Base-by-base conservation (phyloP, 2,888 invertebrate genomes). In the Agriopis marginaria region DNA sequence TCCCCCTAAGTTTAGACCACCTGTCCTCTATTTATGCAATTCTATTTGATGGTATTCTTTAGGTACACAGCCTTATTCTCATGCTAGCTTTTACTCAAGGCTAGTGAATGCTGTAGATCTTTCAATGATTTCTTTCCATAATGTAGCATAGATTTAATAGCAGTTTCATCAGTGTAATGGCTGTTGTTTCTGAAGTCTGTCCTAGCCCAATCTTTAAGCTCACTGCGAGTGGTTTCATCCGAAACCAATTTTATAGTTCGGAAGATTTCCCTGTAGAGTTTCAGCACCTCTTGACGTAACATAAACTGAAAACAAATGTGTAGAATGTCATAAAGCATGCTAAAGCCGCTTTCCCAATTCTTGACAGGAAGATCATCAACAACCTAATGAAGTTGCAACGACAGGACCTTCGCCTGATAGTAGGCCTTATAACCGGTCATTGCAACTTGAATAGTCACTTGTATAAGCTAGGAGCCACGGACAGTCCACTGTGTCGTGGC, bases 231-330 rank as follows among this genome's bases (percentile, higher is more conserved):
- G 1, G 83, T 86, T 76, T 95, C 88, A 83, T 97, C 96, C 0
- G 96, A 95, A 9, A 98, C 95, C 79, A 95, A 89, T 66, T 94
- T 95, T 60, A 97, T 95, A 8, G 96, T 95, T 62, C 96, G 95
- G 77, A 97, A 95, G 71, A 98, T 96, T 73, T 96, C 95, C 74
- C 97, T 93, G 81, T 98, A 98, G 0, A 98, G 87, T 79, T 96
- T 96, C 23, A 97, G 85, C 0, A 97, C 97, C 89, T 98, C 96
- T 89, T 97, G 96, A 11, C 97, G 95, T 44, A 97, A 86, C 87
- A 98, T 95, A 86, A 98, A 98, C 98, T 98, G 87, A 40, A 95
- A 95, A 51, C 9, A 53, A 55, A 55, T 23, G 17, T 23, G 17
- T 23, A 23, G 2, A 1, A 23, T 23, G 2, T 23, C 2, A 23